A percentile compares a stretch with the other conserved stretches of the same genome.
These are phyloP conservation scores for Mirounga angustirostris DNA, from an alignment of 2,113 vertebrate genomes.

Conservation along the genomic window DNA sequence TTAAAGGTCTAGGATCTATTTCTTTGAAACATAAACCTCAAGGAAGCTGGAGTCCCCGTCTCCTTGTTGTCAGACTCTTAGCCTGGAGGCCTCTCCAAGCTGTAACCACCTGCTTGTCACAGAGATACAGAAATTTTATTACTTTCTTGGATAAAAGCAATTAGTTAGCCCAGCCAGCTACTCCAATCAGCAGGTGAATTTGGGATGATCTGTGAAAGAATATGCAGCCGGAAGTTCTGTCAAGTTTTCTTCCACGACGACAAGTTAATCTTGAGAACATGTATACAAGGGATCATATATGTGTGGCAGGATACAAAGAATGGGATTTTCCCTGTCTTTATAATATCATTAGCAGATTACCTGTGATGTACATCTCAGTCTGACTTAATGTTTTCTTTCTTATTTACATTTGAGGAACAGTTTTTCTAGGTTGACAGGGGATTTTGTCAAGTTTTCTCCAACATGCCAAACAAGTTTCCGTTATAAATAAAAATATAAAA, in stretches of 20 bases:
- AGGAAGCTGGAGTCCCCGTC: neutral
- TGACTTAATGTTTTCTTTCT: neutral
- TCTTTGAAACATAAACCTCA: neutral
- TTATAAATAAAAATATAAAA: constrained; percentile 15
- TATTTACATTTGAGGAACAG: neutral
- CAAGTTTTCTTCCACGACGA: neutral
- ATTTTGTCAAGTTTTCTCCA: neutral
- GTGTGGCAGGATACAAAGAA: neutral
- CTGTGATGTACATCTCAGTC: neutral
- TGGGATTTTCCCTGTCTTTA: neutral
- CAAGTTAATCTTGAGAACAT: neutral
- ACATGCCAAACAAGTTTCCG: neutral
- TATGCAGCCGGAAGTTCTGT: neutral
- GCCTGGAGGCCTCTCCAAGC: neutral
- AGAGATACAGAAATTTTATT: neutral
- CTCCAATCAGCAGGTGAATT: neutral
- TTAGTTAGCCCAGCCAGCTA: neutral
- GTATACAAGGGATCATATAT: neutral
- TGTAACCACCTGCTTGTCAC: neutral
- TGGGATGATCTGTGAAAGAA: neutral
- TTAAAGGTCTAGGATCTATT: neutral
- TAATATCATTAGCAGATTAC: neutral
- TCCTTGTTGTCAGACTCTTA: neutral
- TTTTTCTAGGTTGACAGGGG: neutral
- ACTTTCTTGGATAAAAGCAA: neutral